Base-by-base conservation (phyloP, 2,888 invertebrate species). In the Limnephilus rhombicus region DNA sequence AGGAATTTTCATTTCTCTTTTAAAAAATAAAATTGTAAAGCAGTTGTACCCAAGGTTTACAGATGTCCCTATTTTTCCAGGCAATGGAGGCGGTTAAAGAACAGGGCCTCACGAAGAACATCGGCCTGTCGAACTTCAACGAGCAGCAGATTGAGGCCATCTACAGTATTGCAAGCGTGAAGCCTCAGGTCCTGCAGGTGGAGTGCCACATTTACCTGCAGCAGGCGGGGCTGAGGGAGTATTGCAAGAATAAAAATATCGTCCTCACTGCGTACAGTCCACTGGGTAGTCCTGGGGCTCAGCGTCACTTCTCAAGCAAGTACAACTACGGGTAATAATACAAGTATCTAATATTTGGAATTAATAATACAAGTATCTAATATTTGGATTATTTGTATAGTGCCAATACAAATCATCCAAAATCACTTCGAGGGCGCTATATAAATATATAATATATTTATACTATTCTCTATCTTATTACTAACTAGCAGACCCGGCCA, bases 61-160 rank as follows among this genome's bases (percentile, higher is more conserved):
- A 3, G 37, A 37, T 37, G 3, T 41, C 41, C 41, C 9, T 41
- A 41, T 41, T 68, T 80, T 92, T 94, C 94, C 94, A 98, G 98
- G 97, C 96, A 94, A 97, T 98, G 97, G 98, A 98, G 95, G 95
- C 96, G 91, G 97, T 97, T 94, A 97, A 98, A 87, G 96, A 96
- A 93, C 95, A 96, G 90, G 98, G 98, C 4, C 95, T 96, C 37
- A 95, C 97, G 0, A 97, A 96, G 94, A 97, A 98, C n/a, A 97
- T 98, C 93, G 98, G 98, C 4, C 94, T 98, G 90, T 98, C 98
- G 89, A 98, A 98, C 95, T 98, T 98, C 95, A 98, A 98, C 94
- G 96, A 96, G 92, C 94, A 95, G 29, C 98, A 98, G 95, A 96
- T 98, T 91, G 94, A 96, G 93, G 96, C 96, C 93, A 96, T 98